Percentiles rank a stretch among this genome's conserved stretches.
These are phyloP conservation scores for Pachypsylla venusta DNA, from an alignment of 1,140 invertebrate genomes.

Conservation along the genomic window DNA sequence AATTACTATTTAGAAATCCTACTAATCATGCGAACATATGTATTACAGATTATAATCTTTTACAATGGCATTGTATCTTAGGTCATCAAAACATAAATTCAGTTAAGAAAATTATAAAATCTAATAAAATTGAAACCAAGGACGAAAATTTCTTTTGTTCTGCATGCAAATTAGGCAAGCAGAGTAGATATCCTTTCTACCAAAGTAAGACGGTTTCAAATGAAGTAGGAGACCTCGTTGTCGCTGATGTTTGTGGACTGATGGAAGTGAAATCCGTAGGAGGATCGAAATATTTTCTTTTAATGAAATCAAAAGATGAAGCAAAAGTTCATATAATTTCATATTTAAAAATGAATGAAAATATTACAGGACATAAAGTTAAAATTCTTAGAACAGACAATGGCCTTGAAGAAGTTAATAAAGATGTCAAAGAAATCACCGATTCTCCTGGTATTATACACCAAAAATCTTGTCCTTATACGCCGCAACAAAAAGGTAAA, in stretches of 20 bases:
- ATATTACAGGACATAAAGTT: not conserved
- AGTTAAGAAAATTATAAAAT: not conserved
- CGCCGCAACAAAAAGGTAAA: not conserved
- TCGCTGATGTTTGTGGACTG: not conserved
- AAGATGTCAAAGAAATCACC: not conserved
- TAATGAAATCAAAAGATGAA: constrained; percentile 1
- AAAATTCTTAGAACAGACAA: not conserved
- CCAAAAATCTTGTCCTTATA: not conserved
- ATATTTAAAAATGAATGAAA: not conserved
- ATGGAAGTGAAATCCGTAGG: not conserved
- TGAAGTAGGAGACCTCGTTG: not conserved
- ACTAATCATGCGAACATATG: not conserved
- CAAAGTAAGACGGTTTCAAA: not conserved
- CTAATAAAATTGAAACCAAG: not conserved
- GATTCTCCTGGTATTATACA: not conserved
- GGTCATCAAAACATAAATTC: not conserved
- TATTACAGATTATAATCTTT: not conserved
- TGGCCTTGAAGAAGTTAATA: not conserved
- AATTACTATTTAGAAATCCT: not conserved
- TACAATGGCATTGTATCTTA: not conserved
- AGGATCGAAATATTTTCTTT: not conserved
- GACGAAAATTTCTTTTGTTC: not conserved
- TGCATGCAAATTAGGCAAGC: not conserved
- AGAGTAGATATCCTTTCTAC: not conserved
- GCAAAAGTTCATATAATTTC: constrained; percentile 12